phyloP scores from a whole-genome alignment of 2,113 vertebrate species.

The Seriola dumerili region DNA sequence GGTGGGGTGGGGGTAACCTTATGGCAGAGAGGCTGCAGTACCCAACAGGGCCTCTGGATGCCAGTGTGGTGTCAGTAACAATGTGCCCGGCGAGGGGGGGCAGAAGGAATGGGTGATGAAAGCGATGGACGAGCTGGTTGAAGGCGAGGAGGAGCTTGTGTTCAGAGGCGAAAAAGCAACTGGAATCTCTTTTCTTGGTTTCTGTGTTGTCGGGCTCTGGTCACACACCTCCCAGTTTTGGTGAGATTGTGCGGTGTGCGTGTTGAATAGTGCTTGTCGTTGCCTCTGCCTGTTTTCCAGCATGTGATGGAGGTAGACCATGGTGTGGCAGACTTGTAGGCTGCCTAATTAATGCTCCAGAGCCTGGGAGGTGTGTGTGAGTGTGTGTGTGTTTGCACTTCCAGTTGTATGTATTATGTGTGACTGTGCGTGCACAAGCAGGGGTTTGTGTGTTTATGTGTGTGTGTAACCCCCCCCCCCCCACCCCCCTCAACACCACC shows the following conservation, averaged over 20 bases:
- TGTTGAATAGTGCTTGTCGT: slow-evolving; percentile 38
- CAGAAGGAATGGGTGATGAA: slow-evolving; percentile 51
- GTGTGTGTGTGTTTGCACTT: slow-evolving; percentile 52
- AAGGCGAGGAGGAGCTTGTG: slow-evolving; percentile 58
- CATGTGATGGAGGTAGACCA: slow-evolving; percentile 64
- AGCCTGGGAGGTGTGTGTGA: slow-evolving; percentile 67
- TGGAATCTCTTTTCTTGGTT: slow-evolving; percentile 62
- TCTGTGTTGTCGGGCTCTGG: slow-evolving; percentile 45
- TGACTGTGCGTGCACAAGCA: slow-evolving; percentile 48
- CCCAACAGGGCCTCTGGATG: slow-evolving; percentile 68
- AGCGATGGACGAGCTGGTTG: slow-evolving; percentile 49
- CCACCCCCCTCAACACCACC: not conserved
- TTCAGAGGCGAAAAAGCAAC: slow-evolving; percentile 50
- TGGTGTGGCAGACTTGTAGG: slow-evolving; percentile 68
- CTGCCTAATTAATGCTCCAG: slow-evolving; percentile 76
- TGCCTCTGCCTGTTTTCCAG: slow-evolving; percentile 63
- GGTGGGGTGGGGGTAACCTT: not conserved
- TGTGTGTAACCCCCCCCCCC: not conserved
- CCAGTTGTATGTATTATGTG: slow-evolving; percentile 44
- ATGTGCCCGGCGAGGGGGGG: not conserved
- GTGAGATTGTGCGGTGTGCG: not conserved
- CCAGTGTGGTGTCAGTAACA: slow-evolving; percentile 81
- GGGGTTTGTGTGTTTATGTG: slow-evolving; percentile 16
- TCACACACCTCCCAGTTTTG: slow-evolving; percentile 40
- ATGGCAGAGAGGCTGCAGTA: slow-evolving; percentile 38